Base-by-base conservation (phyloP, 1,140 invertebrate species). In the Drosophila pectinifera region DNA sequence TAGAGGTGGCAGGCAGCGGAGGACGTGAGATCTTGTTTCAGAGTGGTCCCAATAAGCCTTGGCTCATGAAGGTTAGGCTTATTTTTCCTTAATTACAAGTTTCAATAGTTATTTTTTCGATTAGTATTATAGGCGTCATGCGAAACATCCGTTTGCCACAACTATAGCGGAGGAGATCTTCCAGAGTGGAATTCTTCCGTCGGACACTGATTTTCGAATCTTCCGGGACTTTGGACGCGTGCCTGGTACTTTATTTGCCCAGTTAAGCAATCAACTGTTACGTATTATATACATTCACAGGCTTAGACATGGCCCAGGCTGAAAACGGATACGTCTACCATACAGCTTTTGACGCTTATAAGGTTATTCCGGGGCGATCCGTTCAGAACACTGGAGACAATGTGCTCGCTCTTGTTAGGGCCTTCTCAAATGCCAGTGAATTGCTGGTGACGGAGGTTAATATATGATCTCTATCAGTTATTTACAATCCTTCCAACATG, bases 11-110 rank as follows among this genome's bases (percentile, higher is more conserved):
- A 90, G 98, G 98, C 28, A 96, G 96, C 67, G 98, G 98, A 34
- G 98, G 98, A 13, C 94, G 97, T 80, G 98, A 99, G 93, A 94
- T 98, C 75, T 93, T 99, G 42, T 99, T 99, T 93, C 98, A 99
- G 94, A 96, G 96, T 73, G 98, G 97, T 20, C 97, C 98, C 26
- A 95, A 96, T 80, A 96, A 97, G 93, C 96, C 97, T 1, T 98
- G 97, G 97, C 94, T 98, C 42, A 93, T 98, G 68, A 95, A 96
- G 88, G 95, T 96, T 92, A 63, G 54, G 28, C 4, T n/a, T 28
- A 39, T 13, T 14, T 14, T 16, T 16, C 18, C 10, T 1, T 2
- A 36, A 3, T 36, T n/a, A 10, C 5, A 1, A 36, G 13, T 22
- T n/a, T 0, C 2, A 10, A n/a, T 53, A 1, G 1, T 24, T 10